Base-by-base conservation (phyloP, 2,113 vertebrate species). In the Rhegmatorhina hoffmannsi region DNA sequence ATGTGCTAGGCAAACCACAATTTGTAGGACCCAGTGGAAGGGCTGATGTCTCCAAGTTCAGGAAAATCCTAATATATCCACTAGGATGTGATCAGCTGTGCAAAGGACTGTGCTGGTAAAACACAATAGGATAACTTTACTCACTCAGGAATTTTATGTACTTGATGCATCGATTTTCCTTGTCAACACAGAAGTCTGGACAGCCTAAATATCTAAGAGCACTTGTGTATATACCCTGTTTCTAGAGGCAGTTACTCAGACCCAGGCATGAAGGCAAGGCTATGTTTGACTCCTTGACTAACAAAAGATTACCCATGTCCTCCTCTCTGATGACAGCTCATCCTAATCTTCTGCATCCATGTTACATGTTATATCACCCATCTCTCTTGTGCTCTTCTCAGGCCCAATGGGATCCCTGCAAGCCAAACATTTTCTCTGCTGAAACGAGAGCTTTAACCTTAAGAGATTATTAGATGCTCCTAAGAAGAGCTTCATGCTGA, bases 171-270 rank as follows among this genome's bases (percentile, higher is more conserved):
- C 16, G 29, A 2, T 46, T 82, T 76, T 52, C 52, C 44, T 44
- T 50, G 63, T 10, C 55, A 50, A 23, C n/a, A 36, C 3, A 31
- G 50, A 40, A 73, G 16, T 1, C 31, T 56, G 29, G 18, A 38
- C 26, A 89, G 13, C 34, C 24, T 29, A 25, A 87, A 60, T 8
- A 23, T 13, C 44, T 18, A 9, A 29, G 33, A 69, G n/a, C 20
- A 23, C 31, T n/a, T 1, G 0, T 72, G 34, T 5, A 6, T 7
- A 24, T n/a, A 25, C 38, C 3, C 29, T 18, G 29, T 33, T 89
- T 59, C 64, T 38, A 40, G 36, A 82, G 68, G 44, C 43, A 55
- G 26, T 29, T 13, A 15, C 18, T 50, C 69, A 50, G 24, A 67
- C 33, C 50, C 47, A 86, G 36, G 29, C 62, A 34, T 5, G 33